phyloP scores from a whole-genome alignment of 1,140 invertebrate species.

The Hycleus cichorii region DNA sequence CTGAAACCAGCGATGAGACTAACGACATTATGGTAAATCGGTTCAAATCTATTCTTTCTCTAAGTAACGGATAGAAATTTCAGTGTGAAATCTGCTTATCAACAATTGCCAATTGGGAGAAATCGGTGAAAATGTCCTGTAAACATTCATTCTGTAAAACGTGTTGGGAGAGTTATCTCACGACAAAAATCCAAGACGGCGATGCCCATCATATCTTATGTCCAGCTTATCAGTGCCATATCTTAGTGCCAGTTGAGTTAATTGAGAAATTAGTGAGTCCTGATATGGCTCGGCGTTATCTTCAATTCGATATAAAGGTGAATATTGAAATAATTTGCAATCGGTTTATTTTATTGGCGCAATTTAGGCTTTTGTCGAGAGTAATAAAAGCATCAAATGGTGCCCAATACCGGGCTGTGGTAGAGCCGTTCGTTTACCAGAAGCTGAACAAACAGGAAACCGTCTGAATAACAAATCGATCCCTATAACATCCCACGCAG shows the following conservation, averaged over 20 bases:
- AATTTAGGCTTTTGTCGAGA: slow-evolving; percentile 62
- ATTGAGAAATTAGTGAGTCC: slow-evolving; percentile 60
- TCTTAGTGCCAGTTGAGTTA: slow-evolving; percentile 60
- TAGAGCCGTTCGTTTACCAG: slow-evolving; percentile 58
- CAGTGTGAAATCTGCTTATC: slow-evolving; percentile 61
- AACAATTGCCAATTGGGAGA: slow-evolving; percentile 36
- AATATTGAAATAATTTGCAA: background rate
- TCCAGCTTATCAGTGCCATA: slow-evolving; percentile 58
- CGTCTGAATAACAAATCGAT: slow-evolving; percentile 32
- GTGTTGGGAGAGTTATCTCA: slow-evolving; percentile 64
- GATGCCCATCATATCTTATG: slow-evolving; percentile 61
- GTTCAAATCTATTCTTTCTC: background rate
- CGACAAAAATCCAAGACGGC: slow-evolving; percentile 60
- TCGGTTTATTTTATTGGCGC: background rate
- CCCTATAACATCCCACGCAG: slow-evolving; percentile 52
- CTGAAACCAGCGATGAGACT: slow-evolving; percentile 26
- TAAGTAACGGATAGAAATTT: slow-evolving; percentile 21
- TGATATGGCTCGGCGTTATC: slow-evolving; percentile 58
- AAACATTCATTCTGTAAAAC: slow-evolving; percentile 56
- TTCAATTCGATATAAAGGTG: slow-evolving; percentile 69
- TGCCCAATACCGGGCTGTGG: slow-evolving; percentile 64
- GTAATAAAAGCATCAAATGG: slow-evolving; percentile 67
- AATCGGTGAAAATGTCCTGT: slow-evolving; percentile 48
- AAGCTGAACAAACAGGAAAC: slow-evolving; percentile 44
- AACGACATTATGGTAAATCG: slow-evolving; percentile 36